Base-by-base conservation (phyloP, 1,140 invertebrate species). In the Tyrophagus putrescentiae region DNA sequence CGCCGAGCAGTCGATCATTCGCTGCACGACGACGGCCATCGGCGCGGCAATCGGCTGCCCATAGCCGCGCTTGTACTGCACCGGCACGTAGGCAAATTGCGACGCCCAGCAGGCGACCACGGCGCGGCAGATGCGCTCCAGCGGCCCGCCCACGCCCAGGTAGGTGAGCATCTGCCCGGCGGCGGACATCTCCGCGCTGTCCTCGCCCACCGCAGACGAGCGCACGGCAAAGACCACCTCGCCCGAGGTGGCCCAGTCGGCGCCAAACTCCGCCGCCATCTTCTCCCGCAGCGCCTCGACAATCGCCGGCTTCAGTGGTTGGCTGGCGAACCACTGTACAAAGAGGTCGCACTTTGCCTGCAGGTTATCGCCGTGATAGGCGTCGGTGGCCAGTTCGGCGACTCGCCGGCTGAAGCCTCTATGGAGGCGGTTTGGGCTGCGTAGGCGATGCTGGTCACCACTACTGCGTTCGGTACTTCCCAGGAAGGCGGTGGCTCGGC, bases 111-210 rank as follows among this genome's bases (percentile, higher is more conserved):
- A 90, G 39, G 77, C 74, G 29, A 77, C 71, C 4, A 88, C 71
- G 1, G 77, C 79, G 29, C 72, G 63, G 1, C 79, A 44, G 1
- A 87, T 70, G 65, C 80, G 25, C 54, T 31, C 36, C 48, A 50
- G 7, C n/a, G n/a, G n/a, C 18, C 68, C 72, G 25, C 70, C 69
- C 33, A 84, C 76, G 4, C 84, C 83, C 1, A 90, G 71, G 62
- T 81, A 78, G 0, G 84, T 87, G 41, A 80, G 78, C 71, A 89
- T 84, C 74, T 90, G 86, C 23, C 87, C 87, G n/a, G 87, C 86
- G 4, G 82, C 80, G 0, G 85, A 88, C 6, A 69, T 78, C 67
- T 83, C 83, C 58, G 80, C 77, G 5, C 80, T 80, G 72, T 90
- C 85, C 75, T 89, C 85, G 3, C 71, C 72, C 32, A 83, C 73